These are phyloP conservation scores for Lepidocyrtoides sp. DNA, from an alignment of 2,888 invertebrate species.

Conservation along the genomic window DNA sequence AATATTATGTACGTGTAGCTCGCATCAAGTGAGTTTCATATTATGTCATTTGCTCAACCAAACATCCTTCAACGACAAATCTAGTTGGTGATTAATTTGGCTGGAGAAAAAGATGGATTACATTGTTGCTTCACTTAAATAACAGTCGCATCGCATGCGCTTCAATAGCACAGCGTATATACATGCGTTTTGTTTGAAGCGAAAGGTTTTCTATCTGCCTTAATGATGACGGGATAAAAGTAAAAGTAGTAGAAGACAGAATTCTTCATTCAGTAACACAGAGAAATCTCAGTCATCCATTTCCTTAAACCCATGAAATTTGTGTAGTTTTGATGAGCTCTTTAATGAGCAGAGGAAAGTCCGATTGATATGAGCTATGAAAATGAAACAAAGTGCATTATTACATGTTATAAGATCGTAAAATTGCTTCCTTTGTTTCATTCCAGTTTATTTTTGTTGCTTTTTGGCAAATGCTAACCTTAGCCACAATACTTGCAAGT, in stretches of 20 bases:
- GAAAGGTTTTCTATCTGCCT: no score
- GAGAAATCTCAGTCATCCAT: neutral
- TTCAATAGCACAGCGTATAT: no score
- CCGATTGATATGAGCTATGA: neutral
- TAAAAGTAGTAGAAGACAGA: neutral
- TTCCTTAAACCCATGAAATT: neutral
- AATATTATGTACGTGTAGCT: neutral
- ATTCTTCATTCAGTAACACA: neutral
- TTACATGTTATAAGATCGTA: no score
- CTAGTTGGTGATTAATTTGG: conserved; percentile 8
- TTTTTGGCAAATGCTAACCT: no score
- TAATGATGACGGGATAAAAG: no score
- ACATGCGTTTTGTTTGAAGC: neutral
- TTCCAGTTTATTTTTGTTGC: no score
- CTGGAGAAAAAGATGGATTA: neutral
- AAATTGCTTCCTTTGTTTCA: no score
- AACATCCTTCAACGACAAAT: conserved; percentile 5
- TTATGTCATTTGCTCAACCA: neutral
- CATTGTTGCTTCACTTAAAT: neutral
- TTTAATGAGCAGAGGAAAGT: no score
- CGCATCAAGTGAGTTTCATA: neutral
- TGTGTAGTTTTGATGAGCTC: neutral
- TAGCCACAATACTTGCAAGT: no score
- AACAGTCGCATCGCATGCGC: no score
- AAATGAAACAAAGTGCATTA: neutral